These are phyloP conservation scores for Drosophila kanekoi DNA, from an alignment of 2,888 invertebrate genomes.

Conservation along the genomic window DNA sequence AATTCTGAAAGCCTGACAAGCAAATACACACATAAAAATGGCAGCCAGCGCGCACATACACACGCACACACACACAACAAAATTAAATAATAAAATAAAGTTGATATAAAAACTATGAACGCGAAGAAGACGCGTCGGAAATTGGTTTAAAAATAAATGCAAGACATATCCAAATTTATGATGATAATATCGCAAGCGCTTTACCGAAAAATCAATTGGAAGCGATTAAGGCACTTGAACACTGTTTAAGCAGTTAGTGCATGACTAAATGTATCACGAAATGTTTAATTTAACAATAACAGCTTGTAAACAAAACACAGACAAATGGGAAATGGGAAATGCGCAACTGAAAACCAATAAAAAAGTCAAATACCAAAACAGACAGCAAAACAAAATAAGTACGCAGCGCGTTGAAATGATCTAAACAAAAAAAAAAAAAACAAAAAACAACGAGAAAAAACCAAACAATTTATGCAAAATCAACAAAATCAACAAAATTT, in stretches of 20 bases:
- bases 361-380: slow-evolving; percentile 63
- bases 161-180: slow-evolving; percentile 68
- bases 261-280: slow-evolving; percentile 42
- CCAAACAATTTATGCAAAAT: slow-evolving; percentile 64
- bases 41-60: slow-evolving; percentile 24
- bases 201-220: slow-evolving; percentile 38
- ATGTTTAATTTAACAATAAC: slow-evolving; percentile 61
- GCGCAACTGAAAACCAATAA: slow-evolving; percentile 75
- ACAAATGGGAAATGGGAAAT: slow-evolving; percentile 69
- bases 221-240: slow-evolving; percentile 41
- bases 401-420: slow-evolving; percentile 34
- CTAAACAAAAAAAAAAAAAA: slow-evolving; percentile 47
- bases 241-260: slow-evolving; percentile 27
- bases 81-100: slow-evolving; percentile 57
- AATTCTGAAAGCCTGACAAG: slow-evolving; percentile 75
- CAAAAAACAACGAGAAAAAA: neutral
- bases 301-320: slow-evolving; percentile 42
- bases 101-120: slow-evolving; percentile 72
- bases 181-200: slow-evolving; percentile 54
- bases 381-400: slow-evolving; percentile 43
- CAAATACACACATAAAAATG: slow-evolving; percentile 63
- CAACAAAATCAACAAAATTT: slow-evolving; percentile 64
- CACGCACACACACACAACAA: slow-evolving; percentile 11
- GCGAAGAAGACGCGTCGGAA: slow-evolving; percentile 40
- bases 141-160: slow-evolving; percentile 78